Conservation (phyloP, 1,140 invertebrate genomes). For the Caerostris darwini region DNA sequence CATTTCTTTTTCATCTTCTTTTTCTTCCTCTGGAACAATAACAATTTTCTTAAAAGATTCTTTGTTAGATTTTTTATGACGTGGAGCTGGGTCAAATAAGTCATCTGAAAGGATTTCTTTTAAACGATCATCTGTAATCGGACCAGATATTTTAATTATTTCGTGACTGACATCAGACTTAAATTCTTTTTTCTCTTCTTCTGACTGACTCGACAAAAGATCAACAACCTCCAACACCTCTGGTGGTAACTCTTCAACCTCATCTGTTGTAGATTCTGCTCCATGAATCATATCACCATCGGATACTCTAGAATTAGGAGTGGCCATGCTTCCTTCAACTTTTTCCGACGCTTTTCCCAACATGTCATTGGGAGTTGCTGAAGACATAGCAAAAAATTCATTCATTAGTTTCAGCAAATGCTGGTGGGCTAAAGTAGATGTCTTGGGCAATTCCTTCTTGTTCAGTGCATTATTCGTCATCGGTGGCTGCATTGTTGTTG, state of each 20-base stretch:
- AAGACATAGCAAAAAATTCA: conserved; percentile 73
- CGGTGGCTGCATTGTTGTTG: conserved; percentile 11
- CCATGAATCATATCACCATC: conserved; percentile 65
- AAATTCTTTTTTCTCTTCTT: conserved; percentile 55
- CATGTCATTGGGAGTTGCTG: not conserved
- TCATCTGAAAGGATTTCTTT: conserved; percentile 67
- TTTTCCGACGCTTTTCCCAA: not conserved
- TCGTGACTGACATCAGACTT: conserved; percentile 54
- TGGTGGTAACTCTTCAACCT: conserved; percentile 59
- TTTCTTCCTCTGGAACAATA: conserved; percentile 39
- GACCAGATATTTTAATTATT: conserved; percentile 74
- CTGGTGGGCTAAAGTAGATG: conserved; percentile 52
- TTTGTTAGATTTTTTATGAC: not conserved
- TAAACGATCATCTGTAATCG: conserved; percentile 45
- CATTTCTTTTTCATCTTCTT: conserved; percentile 56
- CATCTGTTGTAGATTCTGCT: conserved; percentile 54
- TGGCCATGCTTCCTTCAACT: not conserved
- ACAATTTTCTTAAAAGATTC: conserved; percentile 36
- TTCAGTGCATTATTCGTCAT: not conserved
- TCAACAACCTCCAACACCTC: conserved; percentile 72
- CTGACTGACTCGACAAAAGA: conserved; percentile 49
- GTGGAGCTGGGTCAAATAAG: not conserved
- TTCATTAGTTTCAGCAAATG: conserved; percentile 72
- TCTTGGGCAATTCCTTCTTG: conserved; percentile 13
- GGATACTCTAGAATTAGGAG: conserved; percentile 35